phyloP scores from a whole-genome alignment of 2,113 vertebrate species.

The Microtus oregoni region DNA sequence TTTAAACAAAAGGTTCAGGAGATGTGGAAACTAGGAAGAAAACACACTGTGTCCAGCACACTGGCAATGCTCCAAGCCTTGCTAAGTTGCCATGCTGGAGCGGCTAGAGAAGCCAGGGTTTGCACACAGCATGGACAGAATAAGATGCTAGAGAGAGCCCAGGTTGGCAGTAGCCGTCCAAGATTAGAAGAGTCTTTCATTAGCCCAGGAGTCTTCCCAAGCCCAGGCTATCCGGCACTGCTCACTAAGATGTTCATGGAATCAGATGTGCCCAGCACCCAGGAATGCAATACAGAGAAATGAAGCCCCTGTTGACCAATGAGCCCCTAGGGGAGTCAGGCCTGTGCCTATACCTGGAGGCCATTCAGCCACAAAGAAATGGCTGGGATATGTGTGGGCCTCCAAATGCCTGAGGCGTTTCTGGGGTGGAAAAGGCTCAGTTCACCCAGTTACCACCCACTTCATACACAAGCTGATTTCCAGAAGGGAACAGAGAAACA shows the following conservation, averaged over 20 bases:
- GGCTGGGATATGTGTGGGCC: neutral
- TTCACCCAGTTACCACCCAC: neutral
- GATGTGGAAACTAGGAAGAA: neutral
- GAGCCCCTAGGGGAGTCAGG: neutral
- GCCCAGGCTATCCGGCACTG: neutral
- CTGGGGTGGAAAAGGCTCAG: neutral
- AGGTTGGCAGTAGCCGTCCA: neutral
- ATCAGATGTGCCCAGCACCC: neutral
- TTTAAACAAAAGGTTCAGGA: neutral
- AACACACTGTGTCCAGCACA: neutral
- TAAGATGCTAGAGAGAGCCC: neutral
- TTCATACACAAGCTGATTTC: neutral
- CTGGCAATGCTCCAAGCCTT: neutral
- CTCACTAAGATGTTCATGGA: neutral
- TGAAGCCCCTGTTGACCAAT: neutral
- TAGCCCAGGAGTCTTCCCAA: neutral
- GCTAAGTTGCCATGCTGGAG: neutral
- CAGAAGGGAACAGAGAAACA: neutral
- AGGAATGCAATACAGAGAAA: neutral
- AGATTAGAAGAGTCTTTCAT: neutral
- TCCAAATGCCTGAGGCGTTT: neutral
- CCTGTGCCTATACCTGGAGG: neutral
- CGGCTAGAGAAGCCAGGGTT: neutral
- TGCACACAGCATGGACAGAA: neutral
- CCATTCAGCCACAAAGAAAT: neutral